Evolutionary conservation across 2,113 vertebrate genomes (phyloP).

Genomic region (Plecotus auritus): DNA sequence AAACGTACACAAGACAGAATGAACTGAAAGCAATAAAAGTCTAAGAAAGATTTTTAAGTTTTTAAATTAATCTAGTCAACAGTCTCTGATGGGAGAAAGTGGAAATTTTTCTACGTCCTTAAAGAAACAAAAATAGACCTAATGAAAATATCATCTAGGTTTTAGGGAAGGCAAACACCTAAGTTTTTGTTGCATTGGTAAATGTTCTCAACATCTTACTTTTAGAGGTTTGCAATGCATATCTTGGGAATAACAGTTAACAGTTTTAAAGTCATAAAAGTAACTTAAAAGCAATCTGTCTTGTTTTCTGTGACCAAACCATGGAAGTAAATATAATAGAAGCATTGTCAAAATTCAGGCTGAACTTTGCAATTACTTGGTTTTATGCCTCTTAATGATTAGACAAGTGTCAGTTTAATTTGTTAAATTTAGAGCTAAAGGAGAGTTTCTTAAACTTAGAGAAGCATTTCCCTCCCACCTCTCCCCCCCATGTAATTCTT

Average conservation of each 20-base stretch:
- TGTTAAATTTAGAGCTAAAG: background rate
- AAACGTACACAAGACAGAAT: background rate
- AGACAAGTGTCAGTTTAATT: background rate
- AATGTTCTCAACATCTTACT: background rate
- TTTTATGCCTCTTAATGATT: background rate
- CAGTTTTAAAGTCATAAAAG: background rate
- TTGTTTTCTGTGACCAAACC: background rate
- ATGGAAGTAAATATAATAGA: background rate
- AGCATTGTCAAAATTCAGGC: background rate
- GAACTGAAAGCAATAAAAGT: background rate
- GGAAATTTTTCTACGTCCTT: background rate
- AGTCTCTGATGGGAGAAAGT: background rate
- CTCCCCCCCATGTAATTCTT: background rate
- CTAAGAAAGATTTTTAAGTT: background rate
- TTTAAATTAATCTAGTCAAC: background rate
- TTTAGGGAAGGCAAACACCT: background rate
- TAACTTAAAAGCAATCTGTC: background rate
- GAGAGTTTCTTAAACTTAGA: background rate
- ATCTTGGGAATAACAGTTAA: background rate
- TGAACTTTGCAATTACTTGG: background rate
- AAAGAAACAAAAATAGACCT: constrained; percentile 6
- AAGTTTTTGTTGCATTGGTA: background rate
- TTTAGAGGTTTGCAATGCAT: background rate
- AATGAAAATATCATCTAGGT: background rate
- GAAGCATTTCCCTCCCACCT: background rate